These are phyloP conservation scores for Ceyx melanurus DNA, from an alignment of 2,113 vertebrate genomes.

Conservation along the genomic window DNA sequence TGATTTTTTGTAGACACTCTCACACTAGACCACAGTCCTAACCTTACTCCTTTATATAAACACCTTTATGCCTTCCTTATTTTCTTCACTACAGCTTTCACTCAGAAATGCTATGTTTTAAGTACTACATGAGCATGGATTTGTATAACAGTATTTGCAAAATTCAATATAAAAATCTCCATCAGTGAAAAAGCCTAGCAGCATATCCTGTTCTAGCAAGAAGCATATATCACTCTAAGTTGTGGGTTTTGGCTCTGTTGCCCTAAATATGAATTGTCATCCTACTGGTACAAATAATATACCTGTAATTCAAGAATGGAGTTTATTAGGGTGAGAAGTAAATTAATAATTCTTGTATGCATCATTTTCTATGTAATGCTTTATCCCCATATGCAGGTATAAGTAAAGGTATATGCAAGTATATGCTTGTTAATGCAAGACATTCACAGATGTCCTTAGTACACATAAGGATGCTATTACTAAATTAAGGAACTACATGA, in stretches of 20 bases:
- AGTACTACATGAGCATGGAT: neutral
- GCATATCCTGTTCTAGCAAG: neutral
- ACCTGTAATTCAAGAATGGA: neutral
- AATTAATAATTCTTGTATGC: neutral
- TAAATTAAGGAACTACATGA: neutral
- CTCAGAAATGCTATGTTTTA: neutral
- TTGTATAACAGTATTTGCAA: neutral
- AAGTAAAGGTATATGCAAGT: neutral
- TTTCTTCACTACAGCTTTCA: neutral
- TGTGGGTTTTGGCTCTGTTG: neutral
- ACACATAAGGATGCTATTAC: neutral
- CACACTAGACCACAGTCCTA: neutral
- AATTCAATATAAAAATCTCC: neutral
- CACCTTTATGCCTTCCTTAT: neutral
- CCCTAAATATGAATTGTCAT: neutral
- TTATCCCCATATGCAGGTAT: neutral
- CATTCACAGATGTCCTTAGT: neutral
- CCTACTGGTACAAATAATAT: neutral
- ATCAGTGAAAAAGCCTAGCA: neutral
- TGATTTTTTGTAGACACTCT: neutral
- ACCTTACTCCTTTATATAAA: neutral
- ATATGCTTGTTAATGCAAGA: neutral
- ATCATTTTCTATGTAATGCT: neutral
- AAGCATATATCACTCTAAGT: neutral
- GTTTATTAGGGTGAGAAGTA: neutral